These are phyloP conservation scores for Globia sparganii DNA, from an alignment of 2,888 invertebrate species.

Conservation along the genomic window DNA sequence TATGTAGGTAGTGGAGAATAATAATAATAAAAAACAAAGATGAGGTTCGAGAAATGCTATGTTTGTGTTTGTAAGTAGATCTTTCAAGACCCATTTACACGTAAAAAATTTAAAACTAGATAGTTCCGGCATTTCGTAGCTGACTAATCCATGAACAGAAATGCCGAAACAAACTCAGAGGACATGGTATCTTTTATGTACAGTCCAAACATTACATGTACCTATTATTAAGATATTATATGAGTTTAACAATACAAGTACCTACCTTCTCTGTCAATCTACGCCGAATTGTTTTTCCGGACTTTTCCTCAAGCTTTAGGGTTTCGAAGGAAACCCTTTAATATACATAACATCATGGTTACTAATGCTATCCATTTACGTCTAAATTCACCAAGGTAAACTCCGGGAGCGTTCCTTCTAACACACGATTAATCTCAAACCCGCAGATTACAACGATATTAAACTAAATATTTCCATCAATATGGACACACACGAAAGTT, in stretches of 20 bases:
- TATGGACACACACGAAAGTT: slow-evolving; percentile 58
- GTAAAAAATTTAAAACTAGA: not conserved
- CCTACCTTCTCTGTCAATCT: not conserved
- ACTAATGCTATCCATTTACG: slow-evolving; percentile 2
- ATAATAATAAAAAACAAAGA: not conserved
- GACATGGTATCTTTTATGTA: not conserved
- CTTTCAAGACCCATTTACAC: not conserved
- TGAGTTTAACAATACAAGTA: not conserved
- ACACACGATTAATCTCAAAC: slow-evolving; percentile 39
- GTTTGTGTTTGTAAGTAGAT: not conserved
- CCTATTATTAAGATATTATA: not conserved
- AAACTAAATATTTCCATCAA: slow-evolving; percentile 54
- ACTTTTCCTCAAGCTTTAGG: not conserved
- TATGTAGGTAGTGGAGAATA: not conserved
- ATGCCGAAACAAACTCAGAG: not conserved
- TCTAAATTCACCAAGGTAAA: slow-evolving; percentile 7
- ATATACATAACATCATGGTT: slow-evolving; percentile 18
- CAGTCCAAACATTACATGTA: not conserved
- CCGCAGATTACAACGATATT: slow-evolving; percentile 27
- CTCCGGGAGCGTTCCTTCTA: not conserved
- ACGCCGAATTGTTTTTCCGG: not conserved
- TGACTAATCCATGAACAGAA: not conserved
- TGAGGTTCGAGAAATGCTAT: not conserved
- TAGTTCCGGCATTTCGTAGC: not conserved
- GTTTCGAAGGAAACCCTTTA: slow-evolving; percentile 1